phyloP scores from a whole-genome alignment of 2,888 invertebrate genomes.

The Morpho helenor region DNA sequence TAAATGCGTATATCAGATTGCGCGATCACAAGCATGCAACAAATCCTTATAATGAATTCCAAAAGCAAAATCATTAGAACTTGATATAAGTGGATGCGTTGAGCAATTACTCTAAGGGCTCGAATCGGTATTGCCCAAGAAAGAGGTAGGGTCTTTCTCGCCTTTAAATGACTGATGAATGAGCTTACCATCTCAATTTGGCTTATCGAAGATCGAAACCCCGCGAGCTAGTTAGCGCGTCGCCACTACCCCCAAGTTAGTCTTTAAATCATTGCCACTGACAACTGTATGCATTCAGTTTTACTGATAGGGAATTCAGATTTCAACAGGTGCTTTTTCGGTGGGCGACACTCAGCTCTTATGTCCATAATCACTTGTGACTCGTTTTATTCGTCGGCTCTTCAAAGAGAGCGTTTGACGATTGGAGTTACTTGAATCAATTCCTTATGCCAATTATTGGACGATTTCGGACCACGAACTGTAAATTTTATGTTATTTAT shows the following conservation, averaged over 20 bases:
- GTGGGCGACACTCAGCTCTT: constrained; percentile 54
- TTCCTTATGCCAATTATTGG: constrained; percentile 30
- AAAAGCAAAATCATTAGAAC: too few species aligned
- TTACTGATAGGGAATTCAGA: constrained; percentile 48
- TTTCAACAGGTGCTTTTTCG: constrained; percentile 56
- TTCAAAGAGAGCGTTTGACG: constrained; percentile 37
- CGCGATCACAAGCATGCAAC: too few species aligned
- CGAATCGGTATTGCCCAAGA: constrained; percentile 23
- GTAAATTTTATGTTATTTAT: constrained; percentile 1
- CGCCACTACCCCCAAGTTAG: constrained; percentile 39
- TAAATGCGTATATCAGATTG: too few species aligned
- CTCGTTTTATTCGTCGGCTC: constrained; percentile 44
- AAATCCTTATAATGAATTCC: too few species aligned
- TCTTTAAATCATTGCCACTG: constrained; percentile 59
- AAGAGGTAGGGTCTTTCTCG: constrained; percentile 54
- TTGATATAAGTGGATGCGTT: too few species aligned
- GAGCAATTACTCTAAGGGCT: constrained; percentile 12
- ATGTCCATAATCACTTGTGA: constrained; percentile 47
- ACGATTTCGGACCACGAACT: constrained; percentile 3
- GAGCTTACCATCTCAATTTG: constrained; percentile 72
- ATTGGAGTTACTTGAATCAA: constrained; percentile 28
- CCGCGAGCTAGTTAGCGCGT: constrained; percentile 70
- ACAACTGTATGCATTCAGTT: constrained; percentile 64
- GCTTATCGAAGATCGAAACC: constrained; percentile 70
- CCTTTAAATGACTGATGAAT: constrained; percentile 75